Evolutionary conservation across 2,888 invertebrate genomes (phyloP).

Genomic region (Syritta pipiens): DNA sequence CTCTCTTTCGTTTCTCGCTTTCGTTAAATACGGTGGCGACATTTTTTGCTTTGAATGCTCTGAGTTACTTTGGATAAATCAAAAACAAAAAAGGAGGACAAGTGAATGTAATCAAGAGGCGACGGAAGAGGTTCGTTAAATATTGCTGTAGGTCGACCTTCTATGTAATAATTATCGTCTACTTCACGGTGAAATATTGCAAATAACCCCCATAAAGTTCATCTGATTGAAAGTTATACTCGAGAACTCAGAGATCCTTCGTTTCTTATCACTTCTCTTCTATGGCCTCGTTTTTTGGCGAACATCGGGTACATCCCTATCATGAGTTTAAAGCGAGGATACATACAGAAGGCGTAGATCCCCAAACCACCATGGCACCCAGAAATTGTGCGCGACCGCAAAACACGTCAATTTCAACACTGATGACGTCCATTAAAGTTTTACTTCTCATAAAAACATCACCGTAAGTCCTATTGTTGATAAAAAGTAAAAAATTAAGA

Average conservation of each 20-base stretch:
- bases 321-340: background rate
- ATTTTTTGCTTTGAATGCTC: background rate
- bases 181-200: slow-evolving; percentile 59
- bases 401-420: slow-evolving; percentile 3
- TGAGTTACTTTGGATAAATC: slow-evolving; percentile 13
- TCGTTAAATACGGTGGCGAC: slow-evolving; percentile 53
- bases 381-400: slow-evolving; percentile 29
- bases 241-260: slow-evolving; percentile 16
- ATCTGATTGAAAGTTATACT: slow-evolving; percentile 59
- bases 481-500: background rate
- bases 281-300: slow-evolving; percentile 15
- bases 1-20: slow-evolving; percentile 2
- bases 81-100: background rate
- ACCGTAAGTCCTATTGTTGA: background rate
- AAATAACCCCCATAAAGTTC: slow-evolving; percentile 61
- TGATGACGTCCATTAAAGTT: background rate
- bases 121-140: slow-evolving; percentile 40
- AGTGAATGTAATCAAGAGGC: slow-evolving; percentile 29
- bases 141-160: slow-evolving; percentile 37
- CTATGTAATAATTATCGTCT: slow-evolving; percentile 39
- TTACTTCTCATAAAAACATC: slow-evolving; percentile 10
- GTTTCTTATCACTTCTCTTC: slow-evolving; percentile 42
- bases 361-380: background rate
- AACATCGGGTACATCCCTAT: slow-evolving; percentile 29
- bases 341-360: background rate